Evolutionary conservation across 2,888 invertebrate species (phyloP).

Genomic region (Caenorhabditis macrosperma): DNA sequence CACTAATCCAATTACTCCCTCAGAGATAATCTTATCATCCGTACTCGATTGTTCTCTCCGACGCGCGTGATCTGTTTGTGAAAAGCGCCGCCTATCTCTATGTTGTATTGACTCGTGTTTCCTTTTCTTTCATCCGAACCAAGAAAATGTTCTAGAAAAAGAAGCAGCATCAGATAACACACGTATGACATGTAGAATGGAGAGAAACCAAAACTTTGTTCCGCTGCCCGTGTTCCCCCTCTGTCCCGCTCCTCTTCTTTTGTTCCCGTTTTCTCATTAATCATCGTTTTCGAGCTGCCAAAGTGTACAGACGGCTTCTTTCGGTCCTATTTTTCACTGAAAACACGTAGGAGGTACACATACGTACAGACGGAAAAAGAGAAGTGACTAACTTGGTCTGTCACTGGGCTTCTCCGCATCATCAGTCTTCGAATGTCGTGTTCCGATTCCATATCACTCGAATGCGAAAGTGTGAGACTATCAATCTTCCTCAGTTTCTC

Average conservation of each 20-base stretch:
- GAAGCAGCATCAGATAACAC: too few relatives aligned
- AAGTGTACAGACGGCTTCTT: neutral
- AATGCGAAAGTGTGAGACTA: conserved; percentile 1
- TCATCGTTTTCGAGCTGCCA: neutral
- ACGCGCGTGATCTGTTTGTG: too few relatives aligned
- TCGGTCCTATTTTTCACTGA: neutral
- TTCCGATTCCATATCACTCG: neutral
- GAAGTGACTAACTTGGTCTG: neutral
- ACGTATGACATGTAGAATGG: too few relatives aligned
- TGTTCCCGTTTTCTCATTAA: conserved; percentile 4
- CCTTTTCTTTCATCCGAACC: too few relatives aligned
- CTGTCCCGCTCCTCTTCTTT: neutral
- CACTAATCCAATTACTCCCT: conserved; percentile 37
- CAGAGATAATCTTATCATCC: conserved; percentile 18
- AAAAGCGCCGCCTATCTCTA: too few relatives aligned
- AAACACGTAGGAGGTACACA: neutral
- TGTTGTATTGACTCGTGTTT: too few relatives aligned
- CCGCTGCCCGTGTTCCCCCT: too few relatives aligned
- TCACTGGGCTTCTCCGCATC: neutral
- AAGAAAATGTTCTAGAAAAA: too few relatives aligned
- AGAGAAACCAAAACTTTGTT: too few relatives aligned
- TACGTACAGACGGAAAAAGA: neutral
- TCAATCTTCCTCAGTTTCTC: neutral
- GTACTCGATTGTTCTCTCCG: too few relatives aligned
- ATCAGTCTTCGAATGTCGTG: neutral